Evolutionary conservation across 2,888 invertebrate genomes (phyloP), one percentile per base, ranked within the genome.

Genomic region (Chrysolina americana): DNA sequence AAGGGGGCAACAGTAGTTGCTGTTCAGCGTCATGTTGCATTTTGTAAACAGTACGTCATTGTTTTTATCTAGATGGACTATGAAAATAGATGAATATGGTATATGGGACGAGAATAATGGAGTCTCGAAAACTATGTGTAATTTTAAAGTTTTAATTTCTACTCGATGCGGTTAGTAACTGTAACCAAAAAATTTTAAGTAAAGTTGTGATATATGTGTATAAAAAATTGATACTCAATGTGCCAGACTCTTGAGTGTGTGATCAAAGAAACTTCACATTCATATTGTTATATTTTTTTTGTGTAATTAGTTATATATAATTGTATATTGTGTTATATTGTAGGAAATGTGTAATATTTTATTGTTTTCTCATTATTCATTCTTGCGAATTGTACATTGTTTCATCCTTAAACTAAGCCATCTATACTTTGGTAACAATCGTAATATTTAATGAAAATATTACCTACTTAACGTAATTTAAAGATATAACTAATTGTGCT

Each of bases 1-100:
- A 97, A 94, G 96, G 96, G 82, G 96, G 96, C 83, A 95, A 96
- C 86, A 96, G 95, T 91, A 95, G 95, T 93, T 96, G 96, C 92
- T 97, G 96, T 92, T 95, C 96, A 86, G 93, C 96, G 85, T 94
- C 96, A 83, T 96, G 96, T 92, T 94, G 95, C 92, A 96, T 96
- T 92, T 93, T 96, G 94, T 96, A 96, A 95, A 81, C 76, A 65
- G 59, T 76, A 71, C 68, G 74, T 76, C 78, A 73, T 68, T 79
- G n/a, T n/a, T n/a, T n/a, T n/a, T 80, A 79, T 78, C 71, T 73
- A 68, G 76, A 75, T 75, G 71, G 78, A 76, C 76, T 76, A 78
- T 78, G 75, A 79, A 77, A 76, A 44, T 78, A 79, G 75, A 76
- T 70, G 71, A 76, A 75, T 68, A 72, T 76, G 74, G 73, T 68